phyloP scores from a whole-genome alignment of 2,888 invertebrate genomes.

The Eulithis prunata region DNA sequence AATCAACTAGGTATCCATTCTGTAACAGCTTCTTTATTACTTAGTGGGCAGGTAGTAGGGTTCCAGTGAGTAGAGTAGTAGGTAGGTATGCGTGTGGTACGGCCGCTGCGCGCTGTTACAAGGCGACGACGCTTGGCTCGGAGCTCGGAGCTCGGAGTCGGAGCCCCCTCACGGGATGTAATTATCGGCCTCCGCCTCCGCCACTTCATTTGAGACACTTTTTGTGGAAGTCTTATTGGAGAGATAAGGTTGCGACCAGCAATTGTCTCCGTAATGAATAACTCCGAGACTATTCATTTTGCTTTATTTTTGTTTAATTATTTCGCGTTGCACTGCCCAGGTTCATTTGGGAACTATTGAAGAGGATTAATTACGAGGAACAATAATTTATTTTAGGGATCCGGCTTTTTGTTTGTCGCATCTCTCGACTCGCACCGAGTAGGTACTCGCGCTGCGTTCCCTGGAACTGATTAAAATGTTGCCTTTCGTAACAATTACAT shows the following conservation, averaged over 20 bases:
- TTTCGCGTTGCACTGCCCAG: conserved; percentile 27
- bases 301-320: conserved; percentile 46
- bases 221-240: conserved; percentile 49
- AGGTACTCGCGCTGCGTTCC: no score
- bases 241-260: conserved; percentile 50
- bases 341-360: conserved; percentile 29
- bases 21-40: no score
- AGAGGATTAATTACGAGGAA: conserved; percentile 27
- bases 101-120: no score
- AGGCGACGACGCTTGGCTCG: conserved; percentile 6
- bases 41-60: no score
- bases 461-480: no score
- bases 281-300: conserved; percentile 39
- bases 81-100: no score
- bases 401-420: not conserved
- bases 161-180: conserved; percentile 47
- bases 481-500: no score
- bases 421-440: no score
- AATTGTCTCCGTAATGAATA: conserved; percentile 52
- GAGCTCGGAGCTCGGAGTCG: conserved; percentile 1
- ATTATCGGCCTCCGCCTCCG: conserved; percentile 46
- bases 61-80: no score
- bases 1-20: no score
- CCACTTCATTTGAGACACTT: conserved; percentile 45
- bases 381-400: conserved; percentile 13